Percentiles rank a stretch among this genome's conserved stretches.
These are phyloP conservation scores for Andrena haemorrhoa DNA, from an alignment of 2,888 invertebrate genomes.

Conservation along the genomic window DNA sequence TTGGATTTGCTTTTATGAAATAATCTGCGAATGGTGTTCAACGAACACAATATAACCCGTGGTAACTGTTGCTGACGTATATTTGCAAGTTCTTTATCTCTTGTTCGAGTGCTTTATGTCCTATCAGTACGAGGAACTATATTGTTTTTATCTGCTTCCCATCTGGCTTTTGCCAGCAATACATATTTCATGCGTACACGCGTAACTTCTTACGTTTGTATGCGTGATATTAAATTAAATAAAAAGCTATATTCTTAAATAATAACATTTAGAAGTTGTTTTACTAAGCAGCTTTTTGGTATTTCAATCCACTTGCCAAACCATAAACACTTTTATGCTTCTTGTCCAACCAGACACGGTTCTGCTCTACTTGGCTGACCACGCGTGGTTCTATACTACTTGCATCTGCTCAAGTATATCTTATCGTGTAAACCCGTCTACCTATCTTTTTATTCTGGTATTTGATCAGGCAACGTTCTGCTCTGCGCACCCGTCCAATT, in stretches of 20 bases:
- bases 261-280: not conserved
- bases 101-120: too few species aligned
- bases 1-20: not conserved
- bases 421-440: too few species aligned
- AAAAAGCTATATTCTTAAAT: too few species aligned
- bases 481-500: too few species aligned
- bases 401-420: too few species aligned
- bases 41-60: not conserved
- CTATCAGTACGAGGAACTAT: not conserved
- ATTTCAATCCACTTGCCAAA: not conserved
- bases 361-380: not conserved
- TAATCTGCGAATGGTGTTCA: not conserved
- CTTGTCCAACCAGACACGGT: not conserved
- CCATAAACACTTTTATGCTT: not conserved
- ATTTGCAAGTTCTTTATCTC: too few species aligned
- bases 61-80: too few species aligned
- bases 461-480: too few species aligned
- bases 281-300: not conserved
- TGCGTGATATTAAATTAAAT: not conserved
- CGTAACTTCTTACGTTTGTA: too few species aligned
- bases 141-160: not conserved
- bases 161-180: too few species aligned
- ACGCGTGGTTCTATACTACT: conserved; percentile 17
- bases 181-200: too few species aligned
- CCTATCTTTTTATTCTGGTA: too few species aligned